Conservation (phyloP, 2,797 vertebrate species). For the Sardinella longiceps region DNA sequence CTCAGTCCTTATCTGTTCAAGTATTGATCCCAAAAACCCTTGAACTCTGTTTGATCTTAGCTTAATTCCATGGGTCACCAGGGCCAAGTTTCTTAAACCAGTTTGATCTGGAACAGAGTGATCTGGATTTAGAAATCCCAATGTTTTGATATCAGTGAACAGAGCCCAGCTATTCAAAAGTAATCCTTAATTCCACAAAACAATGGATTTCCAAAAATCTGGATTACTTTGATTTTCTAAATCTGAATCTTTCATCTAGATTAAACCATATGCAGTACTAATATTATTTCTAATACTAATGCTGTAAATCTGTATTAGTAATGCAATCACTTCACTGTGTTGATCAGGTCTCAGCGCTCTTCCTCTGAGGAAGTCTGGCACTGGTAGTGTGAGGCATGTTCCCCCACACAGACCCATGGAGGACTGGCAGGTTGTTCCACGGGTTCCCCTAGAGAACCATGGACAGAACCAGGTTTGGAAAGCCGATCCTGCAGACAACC, state of each 20-base stretch:
- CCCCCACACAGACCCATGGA: not conserved
- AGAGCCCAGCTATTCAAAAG: no score
- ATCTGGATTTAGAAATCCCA: no score
- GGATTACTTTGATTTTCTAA: no score
- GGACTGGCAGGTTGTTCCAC: not conserved
- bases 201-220: no score
- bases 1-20: not conserved
- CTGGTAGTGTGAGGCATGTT: not conserved
- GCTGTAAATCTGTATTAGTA: not conserved
- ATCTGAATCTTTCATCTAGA: no score
- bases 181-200: no score
- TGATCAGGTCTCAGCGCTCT: not conserved
- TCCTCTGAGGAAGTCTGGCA: not conserved
- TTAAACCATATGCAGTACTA: no score
- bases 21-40: not conserved
- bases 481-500: constrained; percentile 21
- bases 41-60: not conserved
- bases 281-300: no score
- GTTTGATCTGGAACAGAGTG: no score
- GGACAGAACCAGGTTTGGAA: not conserved
- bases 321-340: not conserved
- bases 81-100: no score
- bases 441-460: not conserved
- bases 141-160: no score
- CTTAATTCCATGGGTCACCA: not conserved